These are phyloP conservation scores for Stratiolaelaps scimitus DNA, from an alignment of 1,140 invertebrate species.

Conservation along the genomic window DNA sequence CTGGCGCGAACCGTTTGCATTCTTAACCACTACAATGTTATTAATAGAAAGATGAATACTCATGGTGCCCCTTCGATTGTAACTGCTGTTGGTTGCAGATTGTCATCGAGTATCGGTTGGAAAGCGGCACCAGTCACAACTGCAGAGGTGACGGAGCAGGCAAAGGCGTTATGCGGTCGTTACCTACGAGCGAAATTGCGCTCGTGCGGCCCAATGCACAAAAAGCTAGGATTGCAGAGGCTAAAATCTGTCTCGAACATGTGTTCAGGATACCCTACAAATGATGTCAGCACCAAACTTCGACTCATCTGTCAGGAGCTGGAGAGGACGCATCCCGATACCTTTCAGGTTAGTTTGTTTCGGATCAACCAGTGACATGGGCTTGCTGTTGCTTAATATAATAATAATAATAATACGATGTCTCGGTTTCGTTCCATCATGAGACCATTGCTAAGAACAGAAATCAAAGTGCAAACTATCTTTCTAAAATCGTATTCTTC, in stretches of 20 bases:
- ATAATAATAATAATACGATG: no score
- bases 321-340: conserved; percentile 48
- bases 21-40: no score
- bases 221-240: conserved; percentile 55
- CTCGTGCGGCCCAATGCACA: conserved; percentile 52
- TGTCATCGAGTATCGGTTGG: conserved; percentile 20
- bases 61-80: no score
- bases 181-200: conserved; percentile 44
- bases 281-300: conserved; percentile 51
- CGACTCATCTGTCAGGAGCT: conserved; percentile 49
- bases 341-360: not conserved
- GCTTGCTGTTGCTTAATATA: no score
- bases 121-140: conserved; percentile 13
- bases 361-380: no score
- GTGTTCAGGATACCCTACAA: conserved; percentile 37
- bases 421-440: no score
- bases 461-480: no score
- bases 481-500: no score
- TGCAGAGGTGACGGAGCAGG: conserved; percentile 19
- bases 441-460: no score
- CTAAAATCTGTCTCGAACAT: conserved; percentile 47
- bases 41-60: no score
- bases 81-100: conserved; percentile 19
- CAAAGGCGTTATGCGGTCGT: conserved; percentile 11
- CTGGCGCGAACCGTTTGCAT: no score